phyloP scores from a whole-genome alignment of 1,140 invertebrate genomes.

The Ceratina australensis region DNA sequence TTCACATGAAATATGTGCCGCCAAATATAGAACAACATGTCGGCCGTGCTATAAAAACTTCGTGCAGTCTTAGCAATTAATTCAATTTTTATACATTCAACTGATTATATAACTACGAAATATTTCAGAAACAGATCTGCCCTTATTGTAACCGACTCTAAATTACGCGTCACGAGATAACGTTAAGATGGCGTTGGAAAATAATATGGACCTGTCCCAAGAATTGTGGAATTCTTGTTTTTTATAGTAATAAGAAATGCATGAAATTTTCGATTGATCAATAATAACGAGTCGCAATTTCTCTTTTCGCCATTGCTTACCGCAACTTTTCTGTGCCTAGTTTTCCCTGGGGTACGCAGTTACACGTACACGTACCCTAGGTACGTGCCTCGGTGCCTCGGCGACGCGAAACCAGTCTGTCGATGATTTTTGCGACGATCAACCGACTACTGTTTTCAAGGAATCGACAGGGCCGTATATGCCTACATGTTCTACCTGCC shows the following conservation, averaged over 20 bases:
- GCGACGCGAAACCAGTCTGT: constrained; percentile 70
- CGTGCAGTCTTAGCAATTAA: too few species aligned
- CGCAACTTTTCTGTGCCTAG: constrained; percentile 5
- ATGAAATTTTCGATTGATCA: neutral
- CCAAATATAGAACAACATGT: neutral
- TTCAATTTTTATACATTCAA: too few species aligned
- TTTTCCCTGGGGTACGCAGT: constrained; percentile 37
- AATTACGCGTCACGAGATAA: too few species aligned
- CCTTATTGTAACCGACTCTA: too few species aligned
- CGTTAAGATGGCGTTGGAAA: too few species aligned
- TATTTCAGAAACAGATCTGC: too few species aligned
- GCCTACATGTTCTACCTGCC: constrained; percentile 29
- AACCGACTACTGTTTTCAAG: constrained; percentile 65
- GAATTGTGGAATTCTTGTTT: too few species aligned
- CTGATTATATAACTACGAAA: too few species aligned
- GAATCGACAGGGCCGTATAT: constrained; percentile 62
- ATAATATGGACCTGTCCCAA: too few species aligned
- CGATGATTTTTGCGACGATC: constrained; percentile 65
- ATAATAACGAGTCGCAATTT: neutral
- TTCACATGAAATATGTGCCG: neutral
- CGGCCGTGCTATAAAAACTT: too few species aligned
- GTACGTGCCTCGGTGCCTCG: constrained; percentile 60
- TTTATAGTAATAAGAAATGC: neutral
- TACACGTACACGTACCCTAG: constrained; percentile 49
- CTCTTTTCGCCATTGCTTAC: neutral